phyloP scores from a whole-genome alignment of 2,888 invertebrate species.

The Drosophila melanocephala region DNA sequence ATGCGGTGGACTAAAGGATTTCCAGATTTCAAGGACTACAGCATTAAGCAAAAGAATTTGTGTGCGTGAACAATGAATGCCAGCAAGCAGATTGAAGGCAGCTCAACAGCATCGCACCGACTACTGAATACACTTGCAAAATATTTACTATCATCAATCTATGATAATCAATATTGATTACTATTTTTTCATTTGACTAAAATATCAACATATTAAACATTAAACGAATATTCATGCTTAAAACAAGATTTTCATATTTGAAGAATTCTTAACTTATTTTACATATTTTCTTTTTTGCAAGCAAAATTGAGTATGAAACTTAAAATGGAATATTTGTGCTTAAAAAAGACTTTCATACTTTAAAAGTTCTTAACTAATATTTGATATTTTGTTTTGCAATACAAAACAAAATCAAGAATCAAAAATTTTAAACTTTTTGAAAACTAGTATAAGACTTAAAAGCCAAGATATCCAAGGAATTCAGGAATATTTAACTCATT shows the following conservation, averaged over 20 bases:
- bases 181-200: neutral
- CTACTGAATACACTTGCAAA: neutral
- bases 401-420: neutral
- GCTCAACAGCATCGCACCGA: neutral
- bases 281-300: neutral
- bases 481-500: neutral
- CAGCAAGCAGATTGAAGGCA: neutral
- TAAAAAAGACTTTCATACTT: neutral
- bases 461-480: neutral
- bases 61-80: constrained; percentile 70
- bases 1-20: constrained; percentile 65
- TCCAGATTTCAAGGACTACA: constrained; percentile 75
- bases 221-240: neutral
- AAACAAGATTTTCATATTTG: neutral
- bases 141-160: neutral
- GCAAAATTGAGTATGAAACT: neutral
- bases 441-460: no score
- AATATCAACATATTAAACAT: neutral
- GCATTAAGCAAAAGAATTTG: constrained; percentile 75
- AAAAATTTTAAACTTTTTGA: no score
- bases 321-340: neutral
- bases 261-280: no score
- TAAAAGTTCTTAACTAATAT: neutral
- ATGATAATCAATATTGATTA: neutral
- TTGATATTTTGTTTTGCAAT: neutral